Percentiles rank a stretch among this genome's conserved stretches.
These are phyloP conservation scores for Creontiades dilutus DNA, from an alignment of 2,888 invertebrate species.

Conservation along the genomic window DNA sequence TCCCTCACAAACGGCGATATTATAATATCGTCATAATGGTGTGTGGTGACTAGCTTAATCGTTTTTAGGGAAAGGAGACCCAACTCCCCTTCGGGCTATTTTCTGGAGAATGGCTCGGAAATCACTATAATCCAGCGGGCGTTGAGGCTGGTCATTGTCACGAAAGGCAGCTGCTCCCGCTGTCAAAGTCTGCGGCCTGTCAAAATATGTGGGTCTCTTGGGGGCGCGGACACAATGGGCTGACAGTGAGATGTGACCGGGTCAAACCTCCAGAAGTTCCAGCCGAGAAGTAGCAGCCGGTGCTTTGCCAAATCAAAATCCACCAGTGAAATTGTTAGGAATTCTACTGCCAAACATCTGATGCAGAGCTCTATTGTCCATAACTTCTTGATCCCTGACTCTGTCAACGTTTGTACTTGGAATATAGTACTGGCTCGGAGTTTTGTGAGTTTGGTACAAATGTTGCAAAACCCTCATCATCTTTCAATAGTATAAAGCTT, in stretches of 20 bases:
- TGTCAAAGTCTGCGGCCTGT: not conserved
- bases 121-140: conserved; percentile 43
- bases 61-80: not conserved
- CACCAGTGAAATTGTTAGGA: no score
- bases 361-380: no score
- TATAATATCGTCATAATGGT: conserved; percentile 8
- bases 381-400: no score
- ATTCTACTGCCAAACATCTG: no score
- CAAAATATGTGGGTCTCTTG: conserved; percentile 51
- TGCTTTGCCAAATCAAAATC: not conserved
- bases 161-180: conserved; percentile 34
- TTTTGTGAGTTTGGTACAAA: no score
- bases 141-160: conserved; percentile 22
- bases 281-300: not conserved
- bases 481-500: no score
- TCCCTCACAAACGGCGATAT: not conserved
- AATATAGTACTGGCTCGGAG: no score
- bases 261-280: not conserved
- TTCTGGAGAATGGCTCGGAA: not conserved
- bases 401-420: no score
- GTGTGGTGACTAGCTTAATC: conserved; percentile 46
- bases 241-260: conserved; percentile 28
- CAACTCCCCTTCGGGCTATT: not conserved
- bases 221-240: conserved; percentile 25
- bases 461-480: no score